These are phyloP conservation scores for Oryctes rhinoceros DNA, from an alignment of 1,140 invertebrate genomes.

Conservation along the genomic window DNA sequence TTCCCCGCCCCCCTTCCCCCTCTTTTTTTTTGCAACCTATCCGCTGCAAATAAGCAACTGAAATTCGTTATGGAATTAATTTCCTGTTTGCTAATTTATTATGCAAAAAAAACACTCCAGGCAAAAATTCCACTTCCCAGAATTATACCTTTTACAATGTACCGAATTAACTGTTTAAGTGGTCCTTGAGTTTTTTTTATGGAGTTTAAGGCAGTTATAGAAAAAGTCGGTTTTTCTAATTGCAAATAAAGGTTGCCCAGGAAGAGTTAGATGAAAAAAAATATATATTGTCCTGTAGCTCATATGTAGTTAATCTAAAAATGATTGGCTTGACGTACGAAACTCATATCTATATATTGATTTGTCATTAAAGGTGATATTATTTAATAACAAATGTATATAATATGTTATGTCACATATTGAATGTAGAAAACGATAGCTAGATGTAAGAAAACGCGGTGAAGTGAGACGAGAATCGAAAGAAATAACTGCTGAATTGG, in stretches of 20 bases:
- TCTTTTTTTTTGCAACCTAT: too few relatives aligned
- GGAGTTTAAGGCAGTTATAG: too few relatives aligned
- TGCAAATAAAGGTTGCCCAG: too few relatives aligned
- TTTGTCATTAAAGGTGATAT: conserved; percentile 1
- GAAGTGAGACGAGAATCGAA: neutral
- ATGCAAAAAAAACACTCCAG: neutral
- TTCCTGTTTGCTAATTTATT: too few relatives aligned
- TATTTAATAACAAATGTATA: neutral
- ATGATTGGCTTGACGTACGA: too few relatives aligned
- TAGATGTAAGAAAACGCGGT: neutral
- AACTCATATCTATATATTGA: neutral
- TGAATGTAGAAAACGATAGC: neutral
- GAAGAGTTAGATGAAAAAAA: too few relatives aligned
- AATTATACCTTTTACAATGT: neutral
- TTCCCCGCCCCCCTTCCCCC: too few relatives aligned
- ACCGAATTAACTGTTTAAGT: neutral
- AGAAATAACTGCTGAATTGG: neutral
- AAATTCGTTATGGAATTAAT: too few relatives aligned
- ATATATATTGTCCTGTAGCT: too few relatives aligned
- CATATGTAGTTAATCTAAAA: too few relatives aligned
- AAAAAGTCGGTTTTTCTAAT: too few relatives aligned
- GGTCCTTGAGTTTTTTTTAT: neutral
- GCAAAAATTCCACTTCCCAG: neutral
- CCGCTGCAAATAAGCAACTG: too few relatives aligned
- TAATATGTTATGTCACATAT: neutral